Base-by-base conservation (phyloP, 2,888 invertebrate genomes). In the Dioctria rufipes region DNA sequence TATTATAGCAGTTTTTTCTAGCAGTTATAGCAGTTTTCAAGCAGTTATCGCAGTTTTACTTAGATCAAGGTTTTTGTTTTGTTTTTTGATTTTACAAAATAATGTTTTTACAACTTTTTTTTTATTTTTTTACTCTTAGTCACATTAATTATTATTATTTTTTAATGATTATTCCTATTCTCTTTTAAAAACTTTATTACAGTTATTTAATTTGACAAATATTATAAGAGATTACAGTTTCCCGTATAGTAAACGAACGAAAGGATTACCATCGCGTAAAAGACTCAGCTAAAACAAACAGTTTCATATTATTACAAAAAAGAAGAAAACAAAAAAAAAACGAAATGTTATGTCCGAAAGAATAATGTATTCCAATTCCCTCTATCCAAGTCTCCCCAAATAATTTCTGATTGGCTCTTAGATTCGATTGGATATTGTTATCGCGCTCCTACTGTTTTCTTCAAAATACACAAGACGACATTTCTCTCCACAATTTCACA, bases 351-450 rank as follows among this genome's bases (percentile, higher is more conserved):
- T 58, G 58, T 13, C 54, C 4, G 54, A 13, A 42, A 60, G 13
- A 54, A 40, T 39, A 73, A 42, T 73, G 40, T 58, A 58, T 78
- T 78, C 78, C 25, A 51, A 25, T 25, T 78, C 78, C 54, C 66
- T 65, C 51, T 78, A 25, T 25, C 25, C 25, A 65, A 42, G 54
- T 40, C 78, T 25, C 65, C 51, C 40, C 65, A 25, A 25, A 25
- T 25, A 42, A 42, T 51, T 80, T 81, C 73, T 81, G 81, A 81
- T 81, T 81, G 81, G 81, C 81, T 81, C 78, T 79, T 58, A 65
- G 73, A 78, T 81, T 79, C 81, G 78, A 81, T 81, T 81, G 81
- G 81, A 73, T 79, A 81, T 81, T 81, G 73, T 81, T 81, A 71
- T 69, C 61, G 77, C 25, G 25, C 39, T 61, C 63, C 61, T 63